Evolutionary conservation across 2,113 vertebrate species (phyloP), one percentile per base, ranked within the genome.

Genomic region (Oncorhynchus nerka): DNA sequence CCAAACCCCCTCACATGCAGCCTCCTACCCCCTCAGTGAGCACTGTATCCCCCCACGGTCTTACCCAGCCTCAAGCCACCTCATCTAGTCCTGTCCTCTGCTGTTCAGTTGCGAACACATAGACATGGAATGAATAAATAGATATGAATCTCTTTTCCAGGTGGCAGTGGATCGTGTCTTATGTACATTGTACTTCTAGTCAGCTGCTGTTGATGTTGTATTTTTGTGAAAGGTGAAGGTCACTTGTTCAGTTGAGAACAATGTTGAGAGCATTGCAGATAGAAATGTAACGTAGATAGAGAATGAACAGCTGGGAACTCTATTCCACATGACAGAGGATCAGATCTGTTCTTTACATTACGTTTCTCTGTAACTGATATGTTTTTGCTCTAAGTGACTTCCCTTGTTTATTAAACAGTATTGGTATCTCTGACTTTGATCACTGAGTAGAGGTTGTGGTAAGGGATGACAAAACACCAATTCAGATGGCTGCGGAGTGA

Each of bases 21-120:
- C 15, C 34, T 9, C 68, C 34, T 34, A 22, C 68, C 16, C 68
- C 82, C 85, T 71, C 26, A 80, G 79, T 75, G 77, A 80, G 68
- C 77, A 16, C 48, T n/a, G 64, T 76, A 78, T 82, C 85, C 77
- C 81, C 84, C 67, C 73, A 71, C 80, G 82, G 82, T 75, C 80
- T 49, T 67, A 45, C 12, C 19, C 7, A 74, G 79, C 88, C 71
- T 5, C 24, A 68, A 75, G 85, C 83, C 65, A 22, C 62, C 71
- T 84, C 81, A 49, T 81, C 82, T 87, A 78, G 66, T 79, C 73
- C 78, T 80, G 68, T 70, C 15, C 26, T 75, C 72, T 22, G 65
- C 24, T 66, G 80, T 62, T 77, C 79, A 84, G 66, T 76, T 82
- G 48, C 32, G 76, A 73, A n/a, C 55, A 32, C 32, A 68, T 39